Evolutionary conservation across 2,797 vertebrate species (phyloP).

Genomic region (Spatula clypeata): DNA sequence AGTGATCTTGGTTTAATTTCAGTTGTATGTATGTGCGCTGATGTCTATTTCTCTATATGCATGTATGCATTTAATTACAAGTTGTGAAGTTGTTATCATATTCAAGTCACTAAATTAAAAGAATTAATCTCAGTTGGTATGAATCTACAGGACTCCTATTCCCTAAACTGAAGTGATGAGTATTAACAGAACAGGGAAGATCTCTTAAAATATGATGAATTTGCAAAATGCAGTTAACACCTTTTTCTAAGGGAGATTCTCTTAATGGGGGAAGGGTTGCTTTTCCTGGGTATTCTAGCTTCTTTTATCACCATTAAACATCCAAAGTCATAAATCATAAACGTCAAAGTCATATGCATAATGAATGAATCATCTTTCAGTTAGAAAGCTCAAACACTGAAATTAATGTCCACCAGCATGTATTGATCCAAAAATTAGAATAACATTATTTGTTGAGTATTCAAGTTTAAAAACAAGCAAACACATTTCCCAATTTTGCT

Average conservation of each 20-base stretch:
- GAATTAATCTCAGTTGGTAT: not conserved
- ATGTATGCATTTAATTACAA: conserved; percentile 50
- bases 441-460: not conserved
- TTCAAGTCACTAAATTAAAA: conserved; percentile 41
- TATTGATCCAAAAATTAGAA: not conserved
- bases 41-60: not conserved
- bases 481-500: not conserved
- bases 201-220: not conserved
- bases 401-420: not conserved
- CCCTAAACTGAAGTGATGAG: not conserved
- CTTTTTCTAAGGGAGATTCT: not conserved
- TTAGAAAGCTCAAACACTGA: not conserved
- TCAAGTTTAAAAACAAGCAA: not conserved
- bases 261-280: not conserved
- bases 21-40: not conserved
- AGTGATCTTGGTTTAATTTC: conserved; percentile 33
- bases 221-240: not conserved
- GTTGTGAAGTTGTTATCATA: conserved; percentile 66
- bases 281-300: not conserved
- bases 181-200: not conserved
- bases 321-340: not conserved
- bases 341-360: not conserved
- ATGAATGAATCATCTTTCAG: not conserved
- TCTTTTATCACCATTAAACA: not conserved
- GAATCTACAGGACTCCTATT: not conserved